Conservation (phyloP, 2,888 invertebrate species). For the Magallana nippona region DNA sequence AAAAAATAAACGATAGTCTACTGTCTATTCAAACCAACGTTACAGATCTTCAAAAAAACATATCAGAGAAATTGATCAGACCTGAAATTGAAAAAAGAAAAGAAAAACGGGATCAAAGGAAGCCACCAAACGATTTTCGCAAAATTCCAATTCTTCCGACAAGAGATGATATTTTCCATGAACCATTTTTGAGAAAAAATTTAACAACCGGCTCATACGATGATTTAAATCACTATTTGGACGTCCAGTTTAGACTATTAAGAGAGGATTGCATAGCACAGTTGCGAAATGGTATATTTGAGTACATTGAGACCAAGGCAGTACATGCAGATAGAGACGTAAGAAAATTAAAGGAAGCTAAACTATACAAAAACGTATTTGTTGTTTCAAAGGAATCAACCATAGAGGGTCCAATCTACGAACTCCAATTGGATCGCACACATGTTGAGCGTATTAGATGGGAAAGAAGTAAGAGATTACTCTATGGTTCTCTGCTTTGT, state of each 20-base stretch:
- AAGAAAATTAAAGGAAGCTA: conserved; percentile 51
- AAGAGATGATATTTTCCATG: conserved; percentile 72
- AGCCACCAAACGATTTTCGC: conserved; percentile 81
- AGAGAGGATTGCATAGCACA: conserved; percentile 90
- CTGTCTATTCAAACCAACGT: neutral
- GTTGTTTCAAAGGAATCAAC: conserved; percentile 44
- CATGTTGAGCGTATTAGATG: conserved; percentile 67
- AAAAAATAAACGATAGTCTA: neutral
- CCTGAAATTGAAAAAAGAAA: conserved; percentile 30
- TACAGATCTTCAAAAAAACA: neutral
- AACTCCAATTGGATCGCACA: conserved; percentile 49
- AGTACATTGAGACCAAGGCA: conserved; percentile 79
- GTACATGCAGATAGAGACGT: conserved; percentile 30
- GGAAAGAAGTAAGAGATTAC: conserved; percentile 83
- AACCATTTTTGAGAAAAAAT: conserved; percentile 83
- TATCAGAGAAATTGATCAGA: neutral
- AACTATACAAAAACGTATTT: conserved; percentile 55
- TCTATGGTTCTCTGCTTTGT: conserved; percentile 87
- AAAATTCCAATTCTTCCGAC: conserved; percentile 77
- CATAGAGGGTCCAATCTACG: conserved; percentile 58
- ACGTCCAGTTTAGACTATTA: conserved; percentile 87
- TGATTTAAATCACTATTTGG: conserved; percentile 87
- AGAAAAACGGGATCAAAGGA: conserved; percentile 7
- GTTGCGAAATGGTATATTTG: conserved; percentile 85
- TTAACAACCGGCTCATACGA: conserved; percentile 84